A percentile compares a stretch with the other conserved stretches of the same genome.
These are phyloP conservation scores for Poeciliopsis turrubarensis DNA, from an alignment of 2,113 vertebrate genomes.

Conservation along the genomic window DNA sequence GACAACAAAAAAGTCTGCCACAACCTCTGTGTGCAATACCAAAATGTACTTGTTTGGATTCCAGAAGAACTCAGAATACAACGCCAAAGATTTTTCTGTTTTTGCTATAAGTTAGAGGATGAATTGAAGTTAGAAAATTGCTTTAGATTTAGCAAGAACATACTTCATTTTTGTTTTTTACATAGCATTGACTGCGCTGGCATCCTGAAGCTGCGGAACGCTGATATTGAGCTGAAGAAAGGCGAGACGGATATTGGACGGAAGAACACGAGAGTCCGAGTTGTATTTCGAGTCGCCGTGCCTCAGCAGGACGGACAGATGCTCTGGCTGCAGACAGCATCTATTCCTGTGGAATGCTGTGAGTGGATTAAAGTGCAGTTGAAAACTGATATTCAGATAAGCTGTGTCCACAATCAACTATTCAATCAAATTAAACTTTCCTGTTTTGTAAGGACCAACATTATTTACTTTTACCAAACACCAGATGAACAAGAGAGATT, in stretches of 20 bases:
- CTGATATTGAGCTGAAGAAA: conserved; percentile 97
- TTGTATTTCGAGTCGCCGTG: conserved; percentile 91
- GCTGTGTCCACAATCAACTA: not conserved
- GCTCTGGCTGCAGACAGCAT: conserved; percentile 90
- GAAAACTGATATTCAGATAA: not conserved
- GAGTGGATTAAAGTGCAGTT: not conserved
- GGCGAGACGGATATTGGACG: conserved; percentile 95
- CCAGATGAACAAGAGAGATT: not conserved
- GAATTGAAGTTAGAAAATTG: no score
- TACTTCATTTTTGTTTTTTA: not conserved
- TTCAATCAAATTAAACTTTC: not conserved
- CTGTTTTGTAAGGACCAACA: not conserved
- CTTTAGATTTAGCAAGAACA: not conserved
- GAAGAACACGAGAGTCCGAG: conserved; percentile 94
- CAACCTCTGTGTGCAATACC: not conserved
- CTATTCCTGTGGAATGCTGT: conserved; percentile 93
- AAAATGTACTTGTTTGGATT: not conserved
- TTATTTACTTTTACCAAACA: no score
- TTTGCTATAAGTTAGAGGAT: no score
- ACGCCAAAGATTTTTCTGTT: no score
- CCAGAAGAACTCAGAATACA: not conserved
- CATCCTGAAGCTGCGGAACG: conserved; percentile 95
- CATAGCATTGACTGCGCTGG: conserved; percentile 94
- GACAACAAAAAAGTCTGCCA: no score
- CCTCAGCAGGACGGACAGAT: conserved; percentile 87